Conservation (phyloP, 2,888 invertebrate species). For the Esperia sulphurella region DNA sequence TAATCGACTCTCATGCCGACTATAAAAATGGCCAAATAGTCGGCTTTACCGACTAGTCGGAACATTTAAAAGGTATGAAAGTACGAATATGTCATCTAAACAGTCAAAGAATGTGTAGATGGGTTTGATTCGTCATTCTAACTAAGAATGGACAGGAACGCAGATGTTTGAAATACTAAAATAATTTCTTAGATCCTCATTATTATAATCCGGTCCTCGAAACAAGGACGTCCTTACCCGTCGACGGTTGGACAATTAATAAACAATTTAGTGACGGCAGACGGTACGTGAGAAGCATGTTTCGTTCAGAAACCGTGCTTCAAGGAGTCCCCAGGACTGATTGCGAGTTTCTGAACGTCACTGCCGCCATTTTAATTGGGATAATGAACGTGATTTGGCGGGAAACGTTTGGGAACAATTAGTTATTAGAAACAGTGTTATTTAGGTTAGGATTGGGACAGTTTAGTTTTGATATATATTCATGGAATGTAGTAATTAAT, state of each 20-base stretch:
- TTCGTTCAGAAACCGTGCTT: slow-evolving; percentile 12
- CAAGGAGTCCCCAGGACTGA: slow-evolving; percentile 15
- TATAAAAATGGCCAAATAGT: too few species aligned
- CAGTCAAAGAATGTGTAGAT: too few species aligned
- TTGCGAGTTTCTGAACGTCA: slow-evolving; percentile 18
- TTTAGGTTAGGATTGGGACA: too few species aligned
- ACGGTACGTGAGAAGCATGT: slow-evolving; percentile 27
- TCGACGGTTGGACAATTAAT: slow-evolving; percentile 34
- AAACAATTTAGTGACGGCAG: slow-evolving; percentile 32
- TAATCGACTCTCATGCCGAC: too few species aligned
- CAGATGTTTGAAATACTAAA: slow-evolving; percentile 8
- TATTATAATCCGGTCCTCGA: slow-evolving; percentile 8
- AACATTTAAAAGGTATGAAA: too few species aligned
- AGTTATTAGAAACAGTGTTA: background rate
- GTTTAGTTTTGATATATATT: too few species aligned
- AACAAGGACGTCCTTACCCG: slow-evolving; percentile 17
- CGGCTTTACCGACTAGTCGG: too few species aligned
- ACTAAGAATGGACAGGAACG: too few species aligned
- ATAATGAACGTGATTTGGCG: slow-evolving; percentile 16
- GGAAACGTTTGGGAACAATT: slow-evolving; percentile 1
- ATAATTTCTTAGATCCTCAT: slow-evolving; percentile 6
- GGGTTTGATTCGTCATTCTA: too few species aligned
- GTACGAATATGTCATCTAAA: too few species aligned
- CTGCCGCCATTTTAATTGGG: slow-evolving; percentile 28
- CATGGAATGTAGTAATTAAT: too few species aligned